Percentiles rank a stretch among this genome's conserved stretches.
Evolutionary conservation across 2,888 invertebrate species (phyloP).

Genomic region (Cephus runcator): DNA sequence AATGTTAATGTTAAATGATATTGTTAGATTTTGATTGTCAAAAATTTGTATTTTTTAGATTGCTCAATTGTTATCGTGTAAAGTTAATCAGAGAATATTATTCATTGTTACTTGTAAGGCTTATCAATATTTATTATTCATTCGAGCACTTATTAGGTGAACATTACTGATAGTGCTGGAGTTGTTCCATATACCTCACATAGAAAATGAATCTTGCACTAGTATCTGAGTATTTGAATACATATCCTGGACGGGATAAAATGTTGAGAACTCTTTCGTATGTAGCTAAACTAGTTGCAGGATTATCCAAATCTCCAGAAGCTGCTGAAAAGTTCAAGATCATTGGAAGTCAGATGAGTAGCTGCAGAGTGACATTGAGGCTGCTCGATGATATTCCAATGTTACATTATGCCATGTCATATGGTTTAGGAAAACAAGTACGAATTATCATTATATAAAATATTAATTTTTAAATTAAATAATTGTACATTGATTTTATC

Average conservation of each 20-base stretch:
- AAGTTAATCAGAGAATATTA: neutral
- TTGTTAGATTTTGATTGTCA: no score
- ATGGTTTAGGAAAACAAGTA: constrained; percentile 77
- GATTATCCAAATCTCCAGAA: constrained; percentile 71
- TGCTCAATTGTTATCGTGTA: neutral
- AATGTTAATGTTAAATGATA: no score
- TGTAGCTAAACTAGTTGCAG: constrained; percentile 77
- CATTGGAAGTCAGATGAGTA: constrained; percentile 79
- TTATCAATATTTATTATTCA: neutral
- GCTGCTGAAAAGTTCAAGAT: constrained; percentile 70
- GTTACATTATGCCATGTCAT: constrained; percentile 77
- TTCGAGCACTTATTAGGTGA: neutral
- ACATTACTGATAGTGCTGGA: neutral
- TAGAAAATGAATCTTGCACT: constrained; percentile 24
- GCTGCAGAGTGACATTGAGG: constrained; percentile 80
- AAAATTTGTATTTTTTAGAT: no score
- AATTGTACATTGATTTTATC: constrained; percentile 6
- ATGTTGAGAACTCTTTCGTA: constrained; percentile 83
- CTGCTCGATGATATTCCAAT: constrained; percentile 88
- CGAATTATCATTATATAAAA: neutral
- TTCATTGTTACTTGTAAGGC: neutral
- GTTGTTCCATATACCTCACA: neutral
- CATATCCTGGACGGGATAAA: constrained; percentile 88
- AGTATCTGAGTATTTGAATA: constrained; percentile 74
- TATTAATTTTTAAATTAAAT: constrained; percentile 3